phyloP scores from a whole-genome alignment of 2,888 invertebrate genomes.

The Parelbella ahira region DNA sequence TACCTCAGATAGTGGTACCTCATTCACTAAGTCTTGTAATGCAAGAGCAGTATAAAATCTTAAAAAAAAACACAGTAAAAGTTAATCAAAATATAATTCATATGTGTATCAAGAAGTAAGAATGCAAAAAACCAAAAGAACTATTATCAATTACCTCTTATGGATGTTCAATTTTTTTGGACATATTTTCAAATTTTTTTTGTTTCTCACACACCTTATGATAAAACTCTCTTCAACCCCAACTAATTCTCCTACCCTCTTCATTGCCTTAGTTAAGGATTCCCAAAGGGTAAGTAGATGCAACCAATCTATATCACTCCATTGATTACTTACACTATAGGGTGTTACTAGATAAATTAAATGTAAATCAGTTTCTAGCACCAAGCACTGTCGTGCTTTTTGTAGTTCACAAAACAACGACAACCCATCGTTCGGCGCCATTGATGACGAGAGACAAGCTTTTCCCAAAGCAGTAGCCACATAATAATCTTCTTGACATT shows the following conservation, averaged over 20 bases:
- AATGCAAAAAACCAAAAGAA: too few relatives aligned
- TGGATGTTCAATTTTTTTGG: constrained; percentile 82
- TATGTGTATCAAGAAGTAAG: too few relatives aligned
- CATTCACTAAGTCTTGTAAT: constrained; percentile 95
- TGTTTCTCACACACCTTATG: constrained; percentile 86
- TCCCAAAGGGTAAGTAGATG: constrained; percentile 91
- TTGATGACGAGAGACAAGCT: constrained; percentile 95
- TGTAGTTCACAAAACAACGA: constrained; percentile 93
- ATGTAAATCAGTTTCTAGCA: constrained; percentile 96
- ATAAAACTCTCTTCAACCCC: constrained; percentile 94
- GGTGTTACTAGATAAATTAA: constrained; percentile 97
- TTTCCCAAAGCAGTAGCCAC: constrained; percentile 92
- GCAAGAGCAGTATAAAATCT: constrained; percentile 95
- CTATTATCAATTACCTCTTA: constrained; percentile 83
- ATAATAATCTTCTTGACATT: constrained; percentile 76
- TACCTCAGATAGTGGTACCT: constrained; percentile 89
- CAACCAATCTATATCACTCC: constrained; percentile 91
- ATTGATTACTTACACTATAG: constrained; percentile 90
- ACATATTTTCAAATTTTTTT: constrained; percentile 78
- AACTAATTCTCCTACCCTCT: constrained; percentile 92
- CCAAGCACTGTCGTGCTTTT: constrained; percentile 93
- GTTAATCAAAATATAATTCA: too few relatives aligned
- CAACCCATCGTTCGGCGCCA: constrained; percentile 96
- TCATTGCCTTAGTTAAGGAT: constrained; percentile 87
- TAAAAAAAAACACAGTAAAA: constrained; percentile 26